Evolutionary conservation across 2,797 vertebrate species (phyloP).

Genomic region (Pipistrellus pygmaeus): DNA sequence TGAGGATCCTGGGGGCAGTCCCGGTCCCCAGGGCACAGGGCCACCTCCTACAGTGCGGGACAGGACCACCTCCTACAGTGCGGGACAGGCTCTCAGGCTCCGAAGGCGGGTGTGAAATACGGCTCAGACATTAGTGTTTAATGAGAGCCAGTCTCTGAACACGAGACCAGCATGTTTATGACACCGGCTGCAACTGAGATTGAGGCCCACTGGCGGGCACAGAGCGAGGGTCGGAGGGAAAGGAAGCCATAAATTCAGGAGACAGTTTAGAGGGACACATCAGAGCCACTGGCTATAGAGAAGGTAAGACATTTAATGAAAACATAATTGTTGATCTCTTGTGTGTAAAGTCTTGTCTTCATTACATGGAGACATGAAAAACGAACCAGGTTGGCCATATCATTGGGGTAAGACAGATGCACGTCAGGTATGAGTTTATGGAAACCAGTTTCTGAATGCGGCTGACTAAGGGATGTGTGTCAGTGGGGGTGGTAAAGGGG

Average conservation of each 20-base stretch:
- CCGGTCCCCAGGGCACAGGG: rapidly evolving
- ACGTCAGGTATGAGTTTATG: rapidly evolving
- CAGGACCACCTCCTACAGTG: rapidly evolving
- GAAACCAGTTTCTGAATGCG: background rate
- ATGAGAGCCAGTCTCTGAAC: background rate
- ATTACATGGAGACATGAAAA: too few relatives aligned
- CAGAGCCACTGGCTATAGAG: rapidly evolving
- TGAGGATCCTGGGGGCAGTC: rapidly evolving
- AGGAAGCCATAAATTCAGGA: background rate
- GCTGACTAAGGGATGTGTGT: rapidly evolving
- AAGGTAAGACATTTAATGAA: background rate
- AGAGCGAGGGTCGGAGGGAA: rapidly evolving
- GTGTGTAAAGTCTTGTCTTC: background rate
- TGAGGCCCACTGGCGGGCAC: rapidly evolving
- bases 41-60: too few relatives aligned
- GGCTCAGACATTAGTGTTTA: rapidly evolving
- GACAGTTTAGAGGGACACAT: background rate
- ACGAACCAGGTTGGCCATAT: rapidly evolving
- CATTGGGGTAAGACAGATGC: background rate
- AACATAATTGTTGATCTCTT: background rate
- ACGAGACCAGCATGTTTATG: background rate
- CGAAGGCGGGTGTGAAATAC: rapidly evolving
- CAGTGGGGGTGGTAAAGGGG: too few relatives aligned
- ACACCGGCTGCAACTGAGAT: background rate
- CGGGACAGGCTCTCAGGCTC: rapidly evolving